These are phyloP conservation scores for Siniperca undulata DNA, from an alignment of 2,797 vertebrate genomes.

Conservation along the genomic window DNA sequence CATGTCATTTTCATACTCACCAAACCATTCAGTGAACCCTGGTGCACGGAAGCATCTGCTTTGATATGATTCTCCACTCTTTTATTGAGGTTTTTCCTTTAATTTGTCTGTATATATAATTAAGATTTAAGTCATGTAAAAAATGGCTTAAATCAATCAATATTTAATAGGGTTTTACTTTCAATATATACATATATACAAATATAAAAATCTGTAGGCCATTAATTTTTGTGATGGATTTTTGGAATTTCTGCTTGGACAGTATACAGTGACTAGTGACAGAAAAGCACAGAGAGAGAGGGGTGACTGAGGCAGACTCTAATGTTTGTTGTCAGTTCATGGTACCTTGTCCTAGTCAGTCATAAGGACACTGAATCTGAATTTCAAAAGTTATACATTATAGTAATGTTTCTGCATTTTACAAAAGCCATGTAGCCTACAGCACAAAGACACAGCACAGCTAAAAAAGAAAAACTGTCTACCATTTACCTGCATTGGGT, in stretches of 20 bases:
- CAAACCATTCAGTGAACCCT: too few species aligned
- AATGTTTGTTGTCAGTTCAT: slow-evolving; percentile 20
- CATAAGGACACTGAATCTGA: not conserved
- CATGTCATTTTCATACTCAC: too few species aligned
- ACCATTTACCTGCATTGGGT: not conserved
- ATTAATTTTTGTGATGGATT: not conserved
- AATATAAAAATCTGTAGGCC: too few species aligned
- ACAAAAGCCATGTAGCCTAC: not conserved
- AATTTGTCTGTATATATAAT: too few species aligned
- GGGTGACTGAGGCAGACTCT: not conserved
- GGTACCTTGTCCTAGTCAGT: not conserved
- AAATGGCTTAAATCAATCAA: too few species aligned
- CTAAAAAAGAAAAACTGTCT: not conserved
- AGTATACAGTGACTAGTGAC: not conserved
- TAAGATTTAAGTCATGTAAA: too few species aligned
- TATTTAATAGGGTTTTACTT: not conserved
- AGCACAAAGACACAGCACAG: not conserved
- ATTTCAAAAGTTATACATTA: slow-evolving; percentile 12
- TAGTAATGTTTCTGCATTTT: slow-evolving; percentile 5
- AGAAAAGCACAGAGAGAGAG: not conserved
- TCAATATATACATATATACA: not conserved
- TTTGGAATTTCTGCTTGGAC: not conserved
- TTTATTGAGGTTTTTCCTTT: too few species aligned
- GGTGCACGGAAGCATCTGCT: too few species aligned
- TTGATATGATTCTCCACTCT: too few species aligned